Base-by-base conservation (phyloP, 2,113 vertebrate species). In the Zosterops pallidus region DNA sequence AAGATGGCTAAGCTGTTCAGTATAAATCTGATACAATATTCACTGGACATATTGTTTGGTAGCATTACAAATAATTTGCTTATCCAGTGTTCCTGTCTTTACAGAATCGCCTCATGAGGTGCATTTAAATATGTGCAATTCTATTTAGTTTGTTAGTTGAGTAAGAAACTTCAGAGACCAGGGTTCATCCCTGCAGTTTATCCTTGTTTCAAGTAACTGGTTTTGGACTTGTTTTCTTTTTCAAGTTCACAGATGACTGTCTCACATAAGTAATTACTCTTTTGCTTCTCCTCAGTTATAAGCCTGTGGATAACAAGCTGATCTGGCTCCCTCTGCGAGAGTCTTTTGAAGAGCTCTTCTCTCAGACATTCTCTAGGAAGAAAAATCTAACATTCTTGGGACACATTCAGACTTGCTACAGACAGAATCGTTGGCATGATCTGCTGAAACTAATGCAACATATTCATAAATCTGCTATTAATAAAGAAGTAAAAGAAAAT, bases 361-460 rank as follows among this genome's bases (percentile, higher is more conserved):
- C 98, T 42, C 99, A 99, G 97, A 99, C 99, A 0, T 99, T 99
- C 98, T 99, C 99, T 3, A 98, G 98, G 89, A 99, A 99, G 95
- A 99, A 99, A 96, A 99, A 99, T 94, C 98, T 98, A 59, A 99
- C 98, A 0, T 99, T 99, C 89, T 96, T 99, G 96, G 99, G 99
- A 25, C 99, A 99, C 19, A 98, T 99, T 89, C 99, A 99, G 97
- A 99, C 99, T 60, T 99, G 99, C 97, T 99, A 99, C 76, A 98
- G 98, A 80, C 98, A 99, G 67, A 99, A 99, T 62, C 99, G 99
- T 69, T 99, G 99, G 99, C 98, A 98, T 35, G 98, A 99, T 93
- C 98, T 99, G 47, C 98, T 99, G 6, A 99, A 98, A 94, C 97
- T 99, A 88, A 99, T 99, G 99, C 99, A 99, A 19, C 99, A 99